Base-by-base conservation (phyloP, 2,113 vertebrate species). In the Sylvilagus bachmani region DNA sequence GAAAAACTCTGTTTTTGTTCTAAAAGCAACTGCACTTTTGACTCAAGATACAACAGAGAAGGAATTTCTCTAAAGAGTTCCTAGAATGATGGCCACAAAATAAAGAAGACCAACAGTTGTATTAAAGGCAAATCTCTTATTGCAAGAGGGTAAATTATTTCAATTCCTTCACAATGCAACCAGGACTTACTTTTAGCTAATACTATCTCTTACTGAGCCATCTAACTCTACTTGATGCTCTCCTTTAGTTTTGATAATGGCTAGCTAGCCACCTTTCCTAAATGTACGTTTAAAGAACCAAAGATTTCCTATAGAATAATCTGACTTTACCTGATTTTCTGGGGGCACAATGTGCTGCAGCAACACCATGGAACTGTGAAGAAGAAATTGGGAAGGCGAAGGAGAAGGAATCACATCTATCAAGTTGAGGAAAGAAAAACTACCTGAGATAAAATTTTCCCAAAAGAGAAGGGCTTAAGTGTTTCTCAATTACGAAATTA, bases 391-490 rank as follows among this genome's bases (percentile, higher is more conserved):
- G 12, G 55, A 84, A 75, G 36, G 36, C 25, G 61, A 80, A 44
- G 7, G 49, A 73, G 51, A 77, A 49, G 83, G 86, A 91, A 69
- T 70, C 66, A 85, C 49, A 78, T 36, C 38, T 7, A 55, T 44
- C 61, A 86, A 94, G 69, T 67, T 84, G 82, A 90, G 49, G 97
- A 97, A 95, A 96, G 80, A 78, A 79, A 85, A 94, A 66, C 2
- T 88, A 55, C 74, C 90, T 6, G 44, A 44, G 44, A 44, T 44
- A 44, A 44, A 44, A 44, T 44, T 44, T 44, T 44, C 44, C 44
- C 44, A 44, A 44, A 44, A 44, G 44, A 44, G 44, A 44, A 44
- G 44, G 44, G 44, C 44, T 44, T 44, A 44, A 44, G 44, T 44
- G 44, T 44, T 44, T 44, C 44, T 44, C 44, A 44, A 44, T 44